Conservation (phyloP, 2,888 invertebrate genomes). For the Cantharis lateralis region DNA sequence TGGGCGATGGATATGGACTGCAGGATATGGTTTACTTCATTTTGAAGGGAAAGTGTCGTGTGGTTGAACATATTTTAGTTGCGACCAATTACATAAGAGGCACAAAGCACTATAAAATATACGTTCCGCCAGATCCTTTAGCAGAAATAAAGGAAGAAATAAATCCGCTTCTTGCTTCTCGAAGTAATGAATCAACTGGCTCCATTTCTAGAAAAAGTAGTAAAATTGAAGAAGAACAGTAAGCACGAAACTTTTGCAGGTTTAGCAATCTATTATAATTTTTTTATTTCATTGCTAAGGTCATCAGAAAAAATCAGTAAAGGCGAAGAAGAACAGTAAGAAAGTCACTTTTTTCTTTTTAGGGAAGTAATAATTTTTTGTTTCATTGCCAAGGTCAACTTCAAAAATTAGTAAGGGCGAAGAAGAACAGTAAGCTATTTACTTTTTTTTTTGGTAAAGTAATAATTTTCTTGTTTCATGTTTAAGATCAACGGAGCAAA, state of each 20-base stretch:
- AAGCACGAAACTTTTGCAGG: background rate
- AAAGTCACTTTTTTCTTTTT: too few species aligned
- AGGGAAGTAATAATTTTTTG: background rate
- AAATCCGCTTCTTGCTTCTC: background rate
- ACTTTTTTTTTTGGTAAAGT: background rate
- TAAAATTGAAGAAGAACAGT: background rate
- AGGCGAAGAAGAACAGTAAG: too few species aligned
- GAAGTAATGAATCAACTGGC: background rate
- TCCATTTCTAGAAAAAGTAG: background rate
- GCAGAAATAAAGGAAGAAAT: background rate
- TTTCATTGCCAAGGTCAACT: background rate
- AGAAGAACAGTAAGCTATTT: background rate
- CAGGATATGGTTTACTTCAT: slow-evolving; percentile 58
- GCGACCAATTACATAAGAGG: slow-evolving; percentile 50
- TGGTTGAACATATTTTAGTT: slow-evolving; percentile 63
- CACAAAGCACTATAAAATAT: slow-evolving; percentile 56
- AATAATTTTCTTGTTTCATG: background rate
- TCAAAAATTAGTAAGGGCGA: background rate
- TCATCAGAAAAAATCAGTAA: too few species aligned
- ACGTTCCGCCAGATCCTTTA: slow-evolving; percentile 48
- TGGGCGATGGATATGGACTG: slow-evolving; percentile 61
- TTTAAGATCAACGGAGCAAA: background rate
- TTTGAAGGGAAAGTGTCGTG: slow-evolving; percentile 61
- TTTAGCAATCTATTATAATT: too few species aligned
- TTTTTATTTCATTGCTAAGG: too few species aligned